A percentile compares a stretch with the other conserved stretches of the same genome.
phyloP scores from a whole-genome alignment of 2,888 invertebrate species.

The Elegia similella region DNA sequence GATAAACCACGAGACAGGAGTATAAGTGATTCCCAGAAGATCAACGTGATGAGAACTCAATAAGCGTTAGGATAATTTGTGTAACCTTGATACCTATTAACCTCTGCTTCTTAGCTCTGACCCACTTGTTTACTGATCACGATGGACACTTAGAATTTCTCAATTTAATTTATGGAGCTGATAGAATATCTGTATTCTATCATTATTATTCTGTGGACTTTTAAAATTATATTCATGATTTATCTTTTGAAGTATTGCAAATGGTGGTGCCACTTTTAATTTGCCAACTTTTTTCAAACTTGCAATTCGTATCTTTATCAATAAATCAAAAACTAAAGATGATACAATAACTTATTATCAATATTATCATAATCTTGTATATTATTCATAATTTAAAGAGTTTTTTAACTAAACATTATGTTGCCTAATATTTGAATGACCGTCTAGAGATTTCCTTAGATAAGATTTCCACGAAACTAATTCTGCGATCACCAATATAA shows the following conservation, averaged over 20 bases:
- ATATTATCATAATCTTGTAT: too few relatives aligned
- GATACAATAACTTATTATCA: too few relatives aligned
- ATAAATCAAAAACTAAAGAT: too few relatives aligned
- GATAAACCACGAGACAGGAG: too few relatives aligned
- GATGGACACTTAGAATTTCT: constrained; percentile 45
- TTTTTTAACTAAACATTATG: too few relatives aligned
- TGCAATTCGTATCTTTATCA: too few relatives aligned
- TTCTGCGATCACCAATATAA: not conserved
- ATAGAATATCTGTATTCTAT: not conserved
- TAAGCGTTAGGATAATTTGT: constrained; percentile 32
- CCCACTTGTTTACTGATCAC: constrained; percentile 47
- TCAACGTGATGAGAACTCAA: constrained; percentile 27
- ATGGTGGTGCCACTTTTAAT: too few relatives aligned
- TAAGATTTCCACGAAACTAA: not conserved
- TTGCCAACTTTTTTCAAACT: too few relatives aligned
- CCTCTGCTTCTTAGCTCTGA: constrained; percentile 49
- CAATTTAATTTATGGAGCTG: constrained; percentile 40
- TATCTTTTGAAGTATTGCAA: too few relatives aligned
- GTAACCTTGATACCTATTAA: constrained; percentile 53
- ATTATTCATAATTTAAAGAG: too few relatives aligned
- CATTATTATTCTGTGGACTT: too few relatives aligned
- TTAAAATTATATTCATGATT: too few relatives aligned
- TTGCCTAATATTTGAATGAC: not conserved
- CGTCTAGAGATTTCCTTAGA: not conserved
- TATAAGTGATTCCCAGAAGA: constrained; percentile 12